A percentile compares a stretch with the other conserved stretches of the same genome.
These are phyloP conservation scores for Vanessa atalanta DNA, from an alignment of 1,140 invertebrate species.

Conservation along the genomic window DNA sequence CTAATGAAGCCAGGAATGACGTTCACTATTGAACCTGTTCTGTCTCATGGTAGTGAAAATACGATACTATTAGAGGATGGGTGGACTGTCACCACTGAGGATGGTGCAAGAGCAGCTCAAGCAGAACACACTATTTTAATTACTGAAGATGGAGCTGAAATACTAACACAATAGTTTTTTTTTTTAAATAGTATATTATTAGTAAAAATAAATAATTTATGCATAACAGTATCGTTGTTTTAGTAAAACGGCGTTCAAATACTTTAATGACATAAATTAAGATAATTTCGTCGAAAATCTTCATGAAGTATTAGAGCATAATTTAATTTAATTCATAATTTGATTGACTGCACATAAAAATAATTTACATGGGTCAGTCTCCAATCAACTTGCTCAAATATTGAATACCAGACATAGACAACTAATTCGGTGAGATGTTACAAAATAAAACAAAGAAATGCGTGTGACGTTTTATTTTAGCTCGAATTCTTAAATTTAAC, in stretches of 20 bases:
- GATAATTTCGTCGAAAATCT: no score
- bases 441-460: slow-evolving; percentile 58
- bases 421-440: neutral
- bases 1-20: slow-evolving; percentile 93
- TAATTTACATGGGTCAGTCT: no score
- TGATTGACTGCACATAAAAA: no score
- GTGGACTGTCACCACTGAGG: slow-evolving; percentile 92
- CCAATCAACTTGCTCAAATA: no score
- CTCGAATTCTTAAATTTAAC: slow-evolving; percentile 74
- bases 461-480: slow-evolving; percentile 76
- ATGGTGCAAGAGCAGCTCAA: slow-evolving; percentile 91
- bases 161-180: slow-evolving; percentile 82
- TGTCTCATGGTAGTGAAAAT: slow-evolving; percentile 86
- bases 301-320: no score
- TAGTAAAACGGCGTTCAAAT: neutral
- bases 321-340: no score
- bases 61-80: slow-evolving; percentile 90
- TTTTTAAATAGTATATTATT: neutral
- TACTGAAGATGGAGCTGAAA: slow-evolving; percentile 86
- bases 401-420: no score
- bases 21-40: slow-evolving; percentile 96
- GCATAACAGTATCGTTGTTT: neutral
- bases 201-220: neutral
- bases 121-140: slow-evolving; percentile 95
- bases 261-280: no score